Conservation (phyloP, 2,888 invertebrate species). For the Philereme transversata region DNA sequence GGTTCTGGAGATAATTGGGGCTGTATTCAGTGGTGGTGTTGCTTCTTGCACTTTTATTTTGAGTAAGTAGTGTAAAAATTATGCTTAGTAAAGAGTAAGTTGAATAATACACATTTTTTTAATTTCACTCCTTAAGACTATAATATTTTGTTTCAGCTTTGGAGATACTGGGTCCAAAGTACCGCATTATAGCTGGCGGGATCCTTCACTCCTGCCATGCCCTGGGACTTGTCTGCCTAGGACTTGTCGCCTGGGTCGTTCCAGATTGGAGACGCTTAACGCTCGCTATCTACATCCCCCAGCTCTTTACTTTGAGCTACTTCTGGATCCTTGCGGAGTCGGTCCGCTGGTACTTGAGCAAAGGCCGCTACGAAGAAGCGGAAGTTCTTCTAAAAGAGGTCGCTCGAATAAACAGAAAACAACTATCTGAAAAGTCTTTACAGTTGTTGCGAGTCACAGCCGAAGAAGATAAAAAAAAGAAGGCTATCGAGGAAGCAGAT, state of each 20-base stretch:
- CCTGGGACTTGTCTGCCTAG: constrained; percentile 9
- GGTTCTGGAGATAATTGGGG: constrained; percentile 87
- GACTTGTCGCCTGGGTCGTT: constrained; percentile 7
- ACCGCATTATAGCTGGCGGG: constrained; percentile 13
- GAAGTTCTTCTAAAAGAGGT: too few relatives aligned
- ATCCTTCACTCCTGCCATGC: constrained; percentile 17
- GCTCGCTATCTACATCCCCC: too few relatives aligned
- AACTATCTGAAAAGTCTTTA: not conserved
- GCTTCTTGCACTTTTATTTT: constrained; percentile 88
- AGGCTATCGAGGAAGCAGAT: not conserved
- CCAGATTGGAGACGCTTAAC: not conserved
- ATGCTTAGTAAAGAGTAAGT: too few relatives aligned
- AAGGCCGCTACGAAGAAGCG: too few relatives aligned
- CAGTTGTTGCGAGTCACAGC: not conserved
- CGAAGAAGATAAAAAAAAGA: constrained; percentile 1
- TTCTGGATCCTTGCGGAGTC: too few relatives aligned
- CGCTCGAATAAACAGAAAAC: not conserved
- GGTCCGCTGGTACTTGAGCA: too few relatives aligned
- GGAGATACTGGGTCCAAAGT: constrained; percentile 17
- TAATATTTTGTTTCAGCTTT: constrained; percentile 75
- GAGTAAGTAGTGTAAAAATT: constrained; percentile 64
- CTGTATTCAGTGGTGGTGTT: constrained; percentile 86
- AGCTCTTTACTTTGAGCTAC: too few relatives aligned
- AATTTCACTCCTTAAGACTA: not conserved
- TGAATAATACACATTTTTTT: not conserved